Evolutionary conservation across 2,797 vertebrate species (phyloP), one percentile per base, ranked within the genome.

Genomic region (Myripristis jacobus): DNA sequence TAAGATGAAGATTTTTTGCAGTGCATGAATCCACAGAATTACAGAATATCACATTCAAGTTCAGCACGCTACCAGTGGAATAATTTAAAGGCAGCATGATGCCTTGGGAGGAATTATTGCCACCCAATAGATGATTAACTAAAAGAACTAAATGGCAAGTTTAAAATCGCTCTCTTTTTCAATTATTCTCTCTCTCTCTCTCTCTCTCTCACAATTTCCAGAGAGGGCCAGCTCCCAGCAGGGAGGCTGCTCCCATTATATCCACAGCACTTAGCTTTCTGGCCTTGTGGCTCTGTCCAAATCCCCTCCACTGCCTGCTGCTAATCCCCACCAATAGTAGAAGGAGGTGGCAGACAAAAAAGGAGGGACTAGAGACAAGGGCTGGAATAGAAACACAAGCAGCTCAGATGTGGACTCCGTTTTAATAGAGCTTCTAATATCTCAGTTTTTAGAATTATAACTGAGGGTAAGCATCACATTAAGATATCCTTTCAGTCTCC

Each of bases 201-300:
- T n/a, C n/a, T n/a, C n/a, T n/a, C n/a, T n/a, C n/a, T n/a, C n/a
- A n/a, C 19, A 48, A 55, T 76, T 79, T 72, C 60, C 53, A 66
- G 51, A 1, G 29, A 76, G 63, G 75, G 74, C 81, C 82, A 76
- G 69, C 67, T 79, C 82, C 72, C 88, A 86, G 87, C 80, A 80
- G 88, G 89, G 73, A 86, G 74, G 50, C 81, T 65, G 75, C 85
- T 89, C 66, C 75, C 60, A 81, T 89, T 90, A 87, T 87, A 86
- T 87, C 79, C 78, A 77, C 80, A 84, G 75, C 85, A 89, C 90
- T 91, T 91, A 89, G 85, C 88, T 91, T 91, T 84, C 72, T 90
- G 88, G 86, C 89, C 84, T 87, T 80, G 86, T 84, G 86, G 87
- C 79, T 81, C 80, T 79, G 46, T 82, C 79, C 77, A 91, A 91